Base-by-base conservation (phyloP, 2,888 invertebrate species). In the Athripsodes cinereus region DNA sequence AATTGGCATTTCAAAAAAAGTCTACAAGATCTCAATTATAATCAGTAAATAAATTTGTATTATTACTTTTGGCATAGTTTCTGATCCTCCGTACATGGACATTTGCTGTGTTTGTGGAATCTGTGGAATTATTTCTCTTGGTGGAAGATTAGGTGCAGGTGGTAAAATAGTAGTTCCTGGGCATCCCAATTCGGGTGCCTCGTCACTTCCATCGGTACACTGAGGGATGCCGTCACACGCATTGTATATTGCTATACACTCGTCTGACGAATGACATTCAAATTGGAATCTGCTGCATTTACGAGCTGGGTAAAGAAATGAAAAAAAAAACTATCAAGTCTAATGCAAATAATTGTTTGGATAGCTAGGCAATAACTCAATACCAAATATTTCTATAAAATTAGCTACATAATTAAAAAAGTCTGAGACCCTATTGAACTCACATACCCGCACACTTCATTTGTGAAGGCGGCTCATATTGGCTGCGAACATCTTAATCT, bases 211-310 rank as follows among this genome's bases (percentile, higher is more conserved):
- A 76, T 96, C 95, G 1, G 88, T 82, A 73, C 92, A 94, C 75
- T 95, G 94, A 22, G 92, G 87, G 66, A 96, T 91, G 53, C 94
- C 94, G 73, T 96, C 93, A 69, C 96, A 96, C 8, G 91, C 93
- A 74, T 96, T 96, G 76, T 96, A 96, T 66, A 95, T 82, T 5
- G 94, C 96, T 67, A 96, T 92, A 72, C 96, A 96, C 73, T 96
- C 94, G 49, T 87, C 87, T 47, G 90, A 88, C 60, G 82, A 84
- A 65, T 87, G 86, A 69, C 95, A 96, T 72, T 88, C 87, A 73
- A 94, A 96, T 74, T 96, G 93, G 74, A 89, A 91, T 62, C 88
- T 83, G 66, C 88, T 89, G 75, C 94, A 95, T 60, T 76, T 78
- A 52, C 79, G 72, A 59, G 72, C 79, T 74, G 22, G 26, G 22